Conservation (phyloP, 2,888 invertebrate genomes). For the Leptinotarsa haldemani region DNA sequence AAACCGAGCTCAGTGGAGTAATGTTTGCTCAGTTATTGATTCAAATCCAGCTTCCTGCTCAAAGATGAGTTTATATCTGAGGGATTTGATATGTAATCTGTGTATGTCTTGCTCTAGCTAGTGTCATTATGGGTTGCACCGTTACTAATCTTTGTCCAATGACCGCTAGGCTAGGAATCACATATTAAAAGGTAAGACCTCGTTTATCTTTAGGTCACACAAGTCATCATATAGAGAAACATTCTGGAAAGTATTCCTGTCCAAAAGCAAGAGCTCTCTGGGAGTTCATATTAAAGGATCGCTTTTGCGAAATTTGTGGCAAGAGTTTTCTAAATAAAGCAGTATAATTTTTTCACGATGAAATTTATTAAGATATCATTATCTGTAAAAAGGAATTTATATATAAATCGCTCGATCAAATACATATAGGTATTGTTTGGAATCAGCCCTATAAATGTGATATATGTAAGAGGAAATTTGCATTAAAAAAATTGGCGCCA, state of each 20-base stretch:
- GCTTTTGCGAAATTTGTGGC: slow-evolving; percentile 56
- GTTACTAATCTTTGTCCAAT: no score
- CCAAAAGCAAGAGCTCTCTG: slow-evolving; percentile 47
- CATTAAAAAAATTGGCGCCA: slow-evolving; percentile 58
- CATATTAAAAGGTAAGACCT: no score
- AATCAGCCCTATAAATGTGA: slow-evolving; percentile 54
- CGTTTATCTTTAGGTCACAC: no score
- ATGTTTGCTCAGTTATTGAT: no score
- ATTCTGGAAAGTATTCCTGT: slow-evolving; percentile 48
- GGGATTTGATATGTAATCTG: no score
- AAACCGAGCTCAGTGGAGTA: no score
- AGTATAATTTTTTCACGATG: slow-evolving; percentile 54
- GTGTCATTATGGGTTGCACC: no score
- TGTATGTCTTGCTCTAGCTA: no score
- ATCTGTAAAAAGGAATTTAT: slow-evolving; percentile 53
- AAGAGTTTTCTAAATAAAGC: slow-evolving; percentile 54
- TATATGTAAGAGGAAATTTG: slow-evolving; percentile 55
- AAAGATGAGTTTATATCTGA: no score
- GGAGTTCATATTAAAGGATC: slow-evolving; percentile 49
- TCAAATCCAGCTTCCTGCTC: no score
- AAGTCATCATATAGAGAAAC: slow-evolving; percentile 44
- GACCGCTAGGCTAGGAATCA: no score
- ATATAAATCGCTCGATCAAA: slow-evolving; percentile 56
- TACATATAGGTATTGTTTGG: slow-evolving; percentile 58
- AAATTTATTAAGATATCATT: slow-evolving; percentile 58